phyloP scores from a whole-genome alignment of 2,888 invertebrate species.

The Coelopa pilipes region DNA sequence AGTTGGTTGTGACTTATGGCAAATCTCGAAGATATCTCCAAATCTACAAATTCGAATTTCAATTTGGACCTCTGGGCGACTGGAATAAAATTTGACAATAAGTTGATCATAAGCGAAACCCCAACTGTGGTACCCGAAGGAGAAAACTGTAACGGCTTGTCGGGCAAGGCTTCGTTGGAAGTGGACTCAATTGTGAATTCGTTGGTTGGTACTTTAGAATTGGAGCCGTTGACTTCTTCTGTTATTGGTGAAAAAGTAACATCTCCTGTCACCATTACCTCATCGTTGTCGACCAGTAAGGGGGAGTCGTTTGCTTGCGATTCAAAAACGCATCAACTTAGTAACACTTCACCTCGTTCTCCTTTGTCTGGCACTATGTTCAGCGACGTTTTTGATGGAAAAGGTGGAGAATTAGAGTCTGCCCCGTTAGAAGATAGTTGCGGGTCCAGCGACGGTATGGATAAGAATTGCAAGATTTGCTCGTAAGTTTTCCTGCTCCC shows the following conservation, averaged over 20 bases:
- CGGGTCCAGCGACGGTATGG: slow-evolving; percentile 65
- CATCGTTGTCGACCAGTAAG: slow-evolving; percentile 36
- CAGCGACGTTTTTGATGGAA: slow-evolving; percentile 56
- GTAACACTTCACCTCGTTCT: slow-evolving; percentile 45
- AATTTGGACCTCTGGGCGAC: slow-evolving; percentile 33
- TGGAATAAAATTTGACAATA: slow-evolving; percentile 24
- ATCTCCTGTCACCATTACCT: slow-evolving; percentile 28
- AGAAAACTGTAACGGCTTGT: slow-evolving; percentile 45
- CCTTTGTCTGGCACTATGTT: slow-evolving; percentile 48
- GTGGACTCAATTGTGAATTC: slow-evolving; percentile 48
- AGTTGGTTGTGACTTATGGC: slow-evolving; percentile 50
- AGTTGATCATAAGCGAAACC: slow-evolving; percentile 22
- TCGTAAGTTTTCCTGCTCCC: slow-evolving; percentile 68
- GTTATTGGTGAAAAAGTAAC: not conserved
- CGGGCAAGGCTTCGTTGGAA: not conserved
- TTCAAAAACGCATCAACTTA: slow-evolving; percentile 42
- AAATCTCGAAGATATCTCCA: slow-evolving; percentile 48
- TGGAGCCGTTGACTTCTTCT: slow-evolving; percentile 39
- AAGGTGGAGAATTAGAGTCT: slow-evolving; percentile 61
- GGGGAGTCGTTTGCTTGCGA: not conserved
- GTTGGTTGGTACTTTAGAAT: slow-evolving; percentile 44
- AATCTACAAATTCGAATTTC: slow-evolving; percentile 33
- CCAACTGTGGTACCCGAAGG: too few relatives aligned
- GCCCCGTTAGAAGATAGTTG: slow-evolving; percentile 64
- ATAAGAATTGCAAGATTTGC: slow-evolving; percentile 75